These are phyloP conservation scores for Pemphigus obesinymphae DNA, from an alignment of 1,140 invertebrate genomes.

Conservation along the genomic window DNA sequence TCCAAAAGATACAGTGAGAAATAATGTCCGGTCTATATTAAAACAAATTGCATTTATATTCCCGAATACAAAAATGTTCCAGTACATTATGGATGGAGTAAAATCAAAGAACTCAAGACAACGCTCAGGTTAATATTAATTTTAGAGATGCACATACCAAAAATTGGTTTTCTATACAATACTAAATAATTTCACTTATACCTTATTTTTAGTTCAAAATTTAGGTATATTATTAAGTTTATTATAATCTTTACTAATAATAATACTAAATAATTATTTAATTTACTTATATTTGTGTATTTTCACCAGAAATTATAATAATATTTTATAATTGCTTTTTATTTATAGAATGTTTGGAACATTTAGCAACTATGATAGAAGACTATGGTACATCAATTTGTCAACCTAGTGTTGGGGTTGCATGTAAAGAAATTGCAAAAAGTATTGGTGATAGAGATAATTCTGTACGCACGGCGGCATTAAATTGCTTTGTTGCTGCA, in stretches of 20 bases:
- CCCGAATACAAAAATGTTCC: constrained; percentile 84
- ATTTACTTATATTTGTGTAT: too few species aligned
- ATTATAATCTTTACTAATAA: background rate
- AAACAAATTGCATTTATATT: constrained; percentile 81
- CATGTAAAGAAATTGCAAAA: constrained; percentile 87
- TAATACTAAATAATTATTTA: too few species aligned
- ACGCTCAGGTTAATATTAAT: constrained; percentile 63
- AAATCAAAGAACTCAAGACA: constrained; percentile 96
- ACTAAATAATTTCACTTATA: too few species aligned
- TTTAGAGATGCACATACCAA: too few species aligned
- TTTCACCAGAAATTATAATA: too few species aligned
- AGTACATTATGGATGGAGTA: constrained; percentile 86
- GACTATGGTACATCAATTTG: constrained; percentile 80
- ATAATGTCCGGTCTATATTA: constrained; percentile 79
- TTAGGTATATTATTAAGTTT: too few species aligned
- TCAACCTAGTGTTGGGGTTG: constrained; percentile 66
- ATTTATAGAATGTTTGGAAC: constrained; percentile 80
- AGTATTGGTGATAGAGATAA: constrained; percentile 95
- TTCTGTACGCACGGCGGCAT: constrained; percentile 88
- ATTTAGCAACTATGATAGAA: constrained; percentile 81
- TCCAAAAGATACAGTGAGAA: constrained; percentile 89
- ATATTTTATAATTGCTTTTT: background rate
- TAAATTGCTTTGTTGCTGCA: constrained; percentile 88
- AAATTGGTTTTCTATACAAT: too few species aligned
- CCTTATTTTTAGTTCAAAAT: too few species aligned